phyloP scores from a whole-genome alignment of 2,888 invertebrate genomes.

The Abrostola triplasia region DNA sequence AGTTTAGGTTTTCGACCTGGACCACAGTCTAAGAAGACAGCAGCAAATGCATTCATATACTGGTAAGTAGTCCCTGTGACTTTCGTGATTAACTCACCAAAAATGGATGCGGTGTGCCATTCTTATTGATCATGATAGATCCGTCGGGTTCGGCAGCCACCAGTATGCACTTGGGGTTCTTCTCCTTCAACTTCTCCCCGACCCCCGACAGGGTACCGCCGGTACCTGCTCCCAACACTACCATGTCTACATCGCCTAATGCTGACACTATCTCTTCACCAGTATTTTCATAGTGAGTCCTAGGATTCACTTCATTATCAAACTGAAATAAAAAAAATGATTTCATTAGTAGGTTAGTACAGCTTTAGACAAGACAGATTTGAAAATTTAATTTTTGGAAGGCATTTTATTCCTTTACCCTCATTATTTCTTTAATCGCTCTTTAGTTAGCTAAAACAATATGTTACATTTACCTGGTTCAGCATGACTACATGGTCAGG shows the following conservation, averaged over 20 bases:
- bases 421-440: not conserved
- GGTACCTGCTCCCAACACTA: constrained; percentile 95
- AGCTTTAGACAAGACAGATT: no score
- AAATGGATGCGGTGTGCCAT: constrained; percentile 56
- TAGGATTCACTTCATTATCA: constrained; percentile 95
- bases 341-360: not conserved
- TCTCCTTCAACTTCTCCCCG: constrained; percentile 94
- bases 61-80: not conserved
- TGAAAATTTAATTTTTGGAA: no score
- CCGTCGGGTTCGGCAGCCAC: constrained; percentile 96
- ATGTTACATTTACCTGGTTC: constrained; percentile 68
- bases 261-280: constrained; percentile 94
- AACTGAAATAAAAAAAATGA: constrained; percentile 87
- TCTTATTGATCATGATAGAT: constrained; percentile 84
- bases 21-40: not conserved
- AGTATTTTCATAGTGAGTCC: constrained; percentile 97
- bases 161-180: constrained; percentile 91
- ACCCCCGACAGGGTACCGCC: constrained; percentile 97
- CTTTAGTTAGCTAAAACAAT: not conserved
- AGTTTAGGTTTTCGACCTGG: no score
- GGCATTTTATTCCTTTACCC: no score
- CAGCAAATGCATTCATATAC: not conserved
- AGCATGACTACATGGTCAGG: constrained; percentile 77
- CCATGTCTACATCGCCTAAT: constrained; percentile 92
- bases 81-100: constrained; percentile 48